phyloP scores from a whole-genome alignment of 2,797 vertebrate species.

The Anas bahamensis region DNA sequence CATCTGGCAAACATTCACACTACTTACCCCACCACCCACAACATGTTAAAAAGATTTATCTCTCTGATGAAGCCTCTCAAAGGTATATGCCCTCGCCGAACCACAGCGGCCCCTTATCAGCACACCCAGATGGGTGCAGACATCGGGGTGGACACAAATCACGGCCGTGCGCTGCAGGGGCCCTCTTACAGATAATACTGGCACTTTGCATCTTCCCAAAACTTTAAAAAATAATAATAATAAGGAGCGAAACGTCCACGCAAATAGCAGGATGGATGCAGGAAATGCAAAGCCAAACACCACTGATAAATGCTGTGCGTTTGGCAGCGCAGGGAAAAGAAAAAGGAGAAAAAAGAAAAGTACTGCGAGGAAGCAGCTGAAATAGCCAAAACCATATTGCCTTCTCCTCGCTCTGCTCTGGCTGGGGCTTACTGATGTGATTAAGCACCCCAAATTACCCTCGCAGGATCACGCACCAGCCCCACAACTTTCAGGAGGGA shows the following conservation, averaged over 20 bases:
- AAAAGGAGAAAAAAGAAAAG: background rate
- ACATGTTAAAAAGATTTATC: constrained; percentile 66
- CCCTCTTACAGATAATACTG: background rate
- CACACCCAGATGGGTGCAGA: constrained; percentile 45
- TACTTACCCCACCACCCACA: constrained; percentile 65
- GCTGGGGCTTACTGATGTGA: constrained; percentile 41
- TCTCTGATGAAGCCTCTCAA: constrained; percentile 45
- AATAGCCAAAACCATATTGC: background rate
- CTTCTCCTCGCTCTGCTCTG: constrained; percentile 12
- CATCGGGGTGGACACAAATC: constrained; percentile 51
- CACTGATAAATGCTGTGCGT: background rate
- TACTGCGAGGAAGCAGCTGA: background rate
- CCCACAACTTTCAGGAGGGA: constrained; percentile 35
- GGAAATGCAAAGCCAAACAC: background rate
- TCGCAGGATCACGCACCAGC: constrained; percentile 6
- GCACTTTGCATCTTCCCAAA: background rate
- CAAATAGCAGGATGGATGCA: background rate
- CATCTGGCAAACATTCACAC: constrained; percentile 67
- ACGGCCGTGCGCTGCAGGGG: background rate
- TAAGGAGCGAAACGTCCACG: background rate
- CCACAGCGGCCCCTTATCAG: constrained; percentile 39
- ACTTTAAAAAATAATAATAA: background rate
- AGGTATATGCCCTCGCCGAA: constrained; percentile 43
- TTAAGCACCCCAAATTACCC: constrained; percentile 22
- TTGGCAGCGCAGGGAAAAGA: background rate